These are phyloP conservation scores for Denticeps clupeoides DNA, from an alignment of 2,797 vertebrate genomes.

Conservation along the genomic window DNA sequence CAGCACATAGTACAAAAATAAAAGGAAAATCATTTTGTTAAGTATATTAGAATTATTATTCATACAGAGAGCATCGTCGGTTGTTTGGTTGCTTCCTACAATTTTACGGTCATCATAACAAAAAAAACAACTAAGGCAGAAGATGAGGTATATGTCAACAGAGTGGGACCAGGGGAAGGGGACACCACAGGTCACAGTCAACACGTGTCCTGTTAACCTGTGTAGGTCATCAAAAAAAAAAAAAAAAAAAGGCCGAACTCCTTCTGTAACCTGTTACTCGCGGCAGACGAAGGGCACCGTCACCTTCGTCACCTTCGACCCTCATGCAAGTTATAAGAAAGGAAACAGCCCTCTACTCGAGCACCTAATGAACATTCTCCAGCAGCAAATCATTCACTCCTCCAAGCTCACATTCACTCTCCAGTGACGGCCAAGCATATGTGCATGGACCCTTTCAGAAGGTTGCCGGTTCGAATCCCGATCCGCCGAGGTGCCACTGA, in stretches of 20 bases:
- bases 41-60: constrained; percentile 51
- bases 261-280: too few species aligned
- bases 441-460: too few species aligned
- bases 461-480: too few species aligned
- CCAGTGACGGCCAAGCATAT: too few species aligned
- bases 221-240: constrained; percentile 43
- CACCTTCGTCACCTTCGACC: too few species aligned
- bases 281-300: too few species aligned
- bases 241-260: constrained; percentile 30
- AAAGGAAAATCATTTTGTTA: constrained; percentile 53
- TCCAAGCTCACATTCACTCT: constrained; percentile 15
- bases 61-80: constrained; percentile 49
- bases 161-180: constrained; percentile 47
- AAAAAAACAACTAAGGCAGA: constrained; percentile 70
- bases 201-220: too few species aligned
- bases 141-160: constrained; percentile 72
- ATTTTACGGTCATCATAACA: constrained; percentile 64
- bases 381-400: constrained; percentile 12
- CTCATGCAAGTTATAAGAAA: constrained; percentile 19
- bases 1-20: constrained; percentile 75
- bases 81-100: constrained; percentile 58
- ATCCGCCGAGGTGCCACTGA: too few species aligned
- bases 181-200: constrained; percentile 47
- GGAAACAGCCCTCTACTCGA: constrained; percentile 22
- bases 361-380: constrained; percentile 33